These are phyloP conservation scores for Tyrannus savana DNA, from an alignment of 2,113 vertebrate species.

Conservation along the genomic window DNA sequence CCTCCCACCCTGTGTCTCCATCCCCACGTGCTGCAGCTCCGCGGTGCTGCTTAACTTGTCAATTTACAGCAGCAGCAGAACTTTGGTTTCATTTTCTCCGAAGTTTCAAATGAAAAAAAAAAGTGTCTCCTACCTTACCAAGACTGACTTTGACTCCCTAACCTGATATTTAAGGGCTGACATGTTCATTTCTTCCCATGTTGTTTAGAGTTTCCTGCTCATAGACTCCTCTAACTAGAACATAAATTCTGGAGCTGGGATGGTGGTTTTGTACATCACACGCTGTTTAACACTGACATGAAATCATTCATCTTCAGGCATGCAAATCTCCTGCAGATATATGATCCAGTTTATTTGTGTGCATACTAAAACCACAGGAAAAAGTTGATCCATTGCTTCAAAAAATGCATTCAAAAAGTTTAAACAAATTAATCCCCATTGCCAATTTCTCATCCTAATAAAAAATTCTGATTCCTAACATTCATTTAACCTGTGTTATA, in stretches of 20 bases:
- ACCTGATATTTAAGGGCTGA: neutral
- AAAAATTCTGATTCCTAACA: neutral
- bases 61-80: neutral
- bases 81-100: neutral
- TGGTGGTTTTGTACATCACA: neutral
- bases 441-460: neutral
- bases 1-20: neutral
- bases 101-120: neutral
- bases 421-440: neutral
- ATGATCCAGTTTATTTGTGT: neutral
- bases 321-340: neutral
- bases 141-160: conserved; percentile 20
- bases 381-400: neutral
- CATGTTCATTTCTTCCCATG: neutral
- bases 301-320: neutral
- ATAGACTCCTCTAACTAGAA: neutral
- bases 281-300: neutral
- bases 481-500: neutral
- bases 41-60: neutral
- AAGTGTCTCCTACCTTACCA: neutral
- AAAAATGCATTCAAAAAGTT: neutral
- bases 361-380: neutral
- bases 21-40: neutral
- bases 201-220: conserved; percentile 14
- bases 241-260: neutral